Conservation (phyloP, 2,113 vertebrate species). For the Tachycineta bicolor region DNA sequence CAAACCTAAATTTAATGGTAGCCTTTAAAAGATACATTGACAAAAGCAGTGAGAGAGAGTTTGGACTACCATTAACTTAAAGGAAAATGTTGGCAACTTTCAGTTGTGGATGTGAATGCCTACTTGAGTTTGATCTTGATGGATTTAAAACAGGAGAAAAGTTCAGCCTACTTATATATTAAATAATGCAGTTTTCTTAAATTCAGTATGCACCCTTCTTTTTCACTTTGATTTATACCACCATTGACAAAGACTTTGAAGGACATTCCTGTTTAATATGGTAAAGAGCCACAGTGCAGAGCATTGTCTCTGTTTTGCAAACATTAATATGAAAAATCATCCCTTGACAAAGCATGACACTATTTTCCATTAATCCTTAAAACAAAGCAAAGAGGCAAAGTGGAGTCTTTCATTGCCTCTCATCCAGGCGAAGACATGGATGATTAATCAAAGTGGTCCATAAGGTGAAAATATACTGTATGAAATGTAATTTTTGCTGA, state of each 20-base stretch:
- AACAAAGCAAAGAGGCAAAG: constrained; percentile 60
- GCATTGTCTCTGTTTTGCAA: constrained; percentile 64
- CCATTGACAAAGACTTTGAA: constrained; percentile 68
- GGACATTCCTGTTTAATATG: constrained; percentile 68
- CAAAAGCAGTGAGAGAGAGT: constrained; percentile 75
- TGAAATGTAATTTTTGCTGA: constrained; percentile 24
- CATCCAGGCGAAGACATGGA: constrained; percentile 47
- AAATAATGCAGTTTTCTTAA: constrained; percentile 78
- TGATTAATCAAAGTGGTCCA: constrained; percentile 65
- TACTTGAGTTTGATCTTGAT: constrained; percentile 75
- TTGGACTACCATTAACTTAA: constrained; percentile 73
- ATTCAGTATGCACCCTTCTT: constrained; percentile 66
- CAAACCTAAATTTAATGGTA: constrained; percentile 74
- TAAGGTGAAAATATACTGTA: constrained; percentile 42
- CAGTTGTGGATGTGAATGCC: constrained; percentile 69
- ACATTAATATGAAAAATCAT: constrained; percentile 69
- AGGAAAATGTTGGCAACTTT: constrained; percentile 69
- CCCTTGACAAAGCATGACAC: constrained; percentile 65
- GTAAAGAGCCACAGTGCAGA: constrained; percentile 64
- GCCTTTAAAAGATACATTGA: constrained; percentile 76
- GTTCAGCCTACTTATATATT: constrained; percentile 77
- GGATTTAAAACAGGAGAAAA: constrained; percentile 68
- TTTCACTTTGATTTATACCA: constrained; percentile 74
- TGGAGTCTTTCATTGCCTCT: constrained; percentile 58
- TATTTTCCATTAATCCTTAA: constrained; percentile 69